Evolutionary conservation across 2,113 vertebrate genomes (phyloP), one percentile per base, ranked within the genome.

Genomic region (Barbus barbus): DNA sequence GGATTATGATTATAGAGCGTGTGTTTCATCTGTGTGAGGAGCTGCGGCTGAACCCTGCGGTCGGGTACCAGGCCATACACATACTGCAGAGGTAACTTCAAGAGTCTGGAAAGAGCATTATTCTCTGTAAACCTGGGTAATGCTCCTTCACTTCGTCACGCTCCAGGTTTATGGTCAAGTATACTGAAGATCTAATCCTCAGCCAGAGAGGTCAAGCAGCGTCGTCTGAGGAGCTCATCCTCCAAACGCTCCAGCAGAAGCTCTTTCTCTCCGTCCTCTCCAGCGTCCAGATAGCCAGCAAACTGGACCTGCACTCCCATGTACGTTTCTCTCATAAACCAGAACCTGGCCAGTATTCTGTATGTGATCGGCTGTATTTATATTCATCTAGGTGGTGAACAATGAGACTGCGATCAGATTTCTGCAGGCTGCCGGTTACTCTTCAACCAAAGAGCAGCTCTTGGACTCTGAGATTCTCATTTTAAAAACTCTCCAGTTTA

Each of bases 281-380:
- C 0, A 97, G 96, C 5, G 38, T 99, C 18, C 98, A 98, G 88
- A 92, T 99, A 26, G 96, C 97, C 0, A 99, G 96, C 94, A 99
- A 99, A 88, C 89, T 98, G 67, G 95, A 95, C 28, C 92, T 96
- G 77, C 94, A 96, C 84, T 93, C 92, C 56, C 92, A 90, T 0
- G 98, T 98, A 93, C 11, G 44, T 61, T 26, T 20, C n/a, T 36
- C n/a, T n/a, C n/a, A 13, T 26, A 24, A 51, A 31, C 1, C 11
- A 6, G 51, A 61, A 0, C 24, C 0, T 3, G 14, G 4, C 44
- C 2, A 13, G 2, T 24, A 1, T 24, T 31, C 14, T 1, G n/a
- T n/a, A 2, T 69, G 36, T 61, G 1, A 46, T 24, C 80, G 24
- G 20, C 1, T 53, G 7, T 24, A 11, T 69, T 71, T 58, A 61